These are phyloP conservation scores for Acanthochromis polyacanthus DNA, from an alignment of 2,113 vertebrate genomes.

Conservation along the genomic window DNA sequence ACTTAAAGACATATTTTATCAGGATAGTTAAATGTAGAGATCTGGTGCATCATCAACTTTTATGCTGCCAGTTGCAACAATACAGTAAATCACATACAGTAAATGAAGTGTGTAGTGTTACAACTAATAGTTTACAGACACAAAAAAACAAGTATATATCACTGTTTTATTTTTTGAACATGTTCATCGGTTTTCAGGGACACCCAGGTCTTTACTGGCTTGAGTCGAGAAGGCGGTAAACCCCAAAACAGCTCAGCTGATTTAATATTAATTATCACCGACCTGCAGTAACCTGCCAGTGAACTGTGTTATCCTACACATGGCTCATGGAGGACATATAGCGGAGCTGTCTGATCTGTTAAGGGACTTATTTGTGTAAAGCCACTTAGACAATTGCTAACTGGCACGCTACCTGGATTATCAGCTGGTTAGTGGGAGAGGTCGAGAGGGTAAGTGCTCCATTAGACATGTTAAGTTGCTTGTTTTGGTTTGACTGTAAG, in stretches of 20 bases:
- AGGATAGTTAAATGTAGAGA: no score
- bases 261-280: background rate
- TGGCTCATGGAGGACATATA: slow-evolving; percentile 29
- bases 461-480: slow-evolving; percentile 38
- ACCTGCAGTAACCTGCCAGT: background rate
- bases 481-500: slow-evolving; percentile 40
- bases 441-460: slow-evolving; percentile 16
- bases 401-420: slow-evolving; percentile 58
- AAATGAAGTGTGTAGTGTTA: no score
- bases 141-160: no score
- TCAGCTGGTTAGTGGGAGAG: slow-evolving; percentile 31
- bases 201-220: background rate
- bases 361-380: slow-evolving; percentile 64
- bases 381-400: slow-evolving; percentile 61
- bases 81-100: no score
- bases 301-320: slow-evolving; percentile 36
- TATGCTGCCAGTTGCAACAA: no score
- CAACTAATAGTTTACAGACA: no score
- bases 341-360: slow-evolving; percentile 61
- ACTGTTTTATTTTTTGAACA: no score
- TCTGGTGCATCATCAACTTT: no score
- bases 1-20: no score
- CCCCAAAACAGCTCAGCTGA: background rate
- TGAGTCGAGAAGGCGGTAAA: fast-evolving
- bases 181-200: no score